Base-by-base conservation (phyloP, 2,113 vertebrate species). In the Coregonus clupeaformis region DNA sequence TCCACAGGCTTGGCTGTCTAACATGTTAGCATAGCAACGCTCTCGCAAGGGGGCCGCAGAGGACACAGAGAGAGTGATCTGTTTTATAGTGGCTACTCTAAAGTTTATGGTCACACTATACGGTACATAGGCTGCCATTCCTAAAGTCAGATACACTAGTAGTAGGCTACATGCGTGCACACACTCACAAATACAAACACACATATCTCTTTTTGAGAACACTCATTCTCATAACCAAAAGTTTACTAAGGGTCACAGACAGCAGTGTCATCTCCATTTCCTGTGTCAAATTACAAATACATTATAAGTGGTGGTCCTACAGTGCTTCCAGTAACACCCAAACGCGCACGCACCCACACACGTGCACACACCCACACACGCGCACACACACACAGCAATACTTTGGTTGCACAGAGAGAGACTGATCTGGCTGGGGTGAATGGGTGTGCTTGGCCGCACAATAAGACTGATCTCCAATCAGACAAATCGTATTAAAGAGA, bases 1-100 rank as follows among this genome's bases (percentile, higher is more conserved):
- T 63, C 67, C 42, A 62, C 66, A 49, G 69, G 62, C n/a, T 57
- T 77, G 62, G 75, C 68, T 66, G 68, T 77, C 60, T 77, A 42
- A 60, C 49, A 62, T 55, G 60, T 71, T 70, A 25, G 49, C 75
- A 65, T 71, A 66, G 60, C 59, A 77, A 71, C 69, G 42, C 36
- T 45, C 66, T 68, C 12, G 3, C 3, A 18, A 22, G 25, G 68
- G 49, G 65, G 27, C 18, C 2, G 18, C 30, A 57, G 49, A 52
- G 25, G 69, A 57, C 27, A 25, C 47, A 30, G 25, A 22, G 73
- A 22, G 36, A 3, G 73, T 45, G 63, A 32, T 25, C 27, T 74
- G 25, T 18, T 16, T 25, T 49, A 55, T 63, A 29, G 24, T 24
- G 62, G n/a, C 25, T 36, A 29, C 11, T 18, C 63, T 45, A 42